These are phyloP conservation scores for Saguinus imperator DNA, from an alignment of 2,113 vertebrate genomes.

Conservation along the genomic window DNA sequence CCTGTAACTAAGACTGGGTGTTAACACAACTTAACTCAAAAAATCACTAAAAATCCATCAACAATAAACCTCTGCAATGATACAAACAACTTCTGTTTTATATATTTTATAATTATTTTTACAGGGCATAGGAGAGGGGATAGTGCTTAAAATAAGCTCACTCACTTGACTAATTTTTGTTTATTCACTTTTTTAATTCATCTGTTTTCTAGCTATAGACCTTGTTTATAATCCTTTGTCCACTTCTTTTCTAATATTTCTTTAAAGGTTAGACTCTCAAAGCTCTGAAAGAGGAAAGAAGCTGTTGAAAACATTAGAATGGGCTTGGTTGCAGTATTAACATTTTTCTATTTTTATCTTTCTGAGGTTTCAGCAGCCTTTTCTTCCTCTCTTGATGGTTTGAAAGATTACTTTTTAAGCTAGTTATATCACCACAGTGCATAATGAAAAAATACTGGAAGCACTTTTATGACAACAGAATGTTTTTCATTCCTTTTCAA, in stretches of 20 bases:
- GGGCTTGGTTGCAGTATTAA: constrained; percentile 46
- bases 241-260: background rate
- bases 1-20: background rate
- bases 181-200: background rate
- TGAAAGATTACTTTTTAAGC: constrained; percentile 61
- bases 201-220: background rate
- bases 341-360: constrained; percentile 55
- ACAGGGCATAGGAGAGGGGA: background rate
- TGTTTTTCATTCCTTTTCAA: constrained; percentile 46
- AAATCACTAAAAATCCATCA: background rate
- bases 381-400: constrained; percentile 52
- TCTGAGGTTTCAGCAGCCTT: background rate
- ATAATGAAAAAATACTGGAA: constrained; percentile 53
- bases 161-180: background rate
- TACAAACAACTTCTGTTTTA: background rate
- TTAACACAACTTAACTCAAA: background rate
- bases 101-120: background rate
- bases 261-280: constrained; percentile 33
- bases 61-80: background rate
- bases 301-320: background rate
- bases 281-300: constrained; percentile 14
- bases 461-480: constrained; percentile 56
- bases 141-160: background rate
- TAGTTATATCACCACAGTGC: constrained; percentile 12
- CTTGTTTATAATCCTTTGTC: background rate